Evolutionary conservation across 2,888 invertebrate species (phyloP).

Genomic region (Toxonevra muliebris): DNA sequence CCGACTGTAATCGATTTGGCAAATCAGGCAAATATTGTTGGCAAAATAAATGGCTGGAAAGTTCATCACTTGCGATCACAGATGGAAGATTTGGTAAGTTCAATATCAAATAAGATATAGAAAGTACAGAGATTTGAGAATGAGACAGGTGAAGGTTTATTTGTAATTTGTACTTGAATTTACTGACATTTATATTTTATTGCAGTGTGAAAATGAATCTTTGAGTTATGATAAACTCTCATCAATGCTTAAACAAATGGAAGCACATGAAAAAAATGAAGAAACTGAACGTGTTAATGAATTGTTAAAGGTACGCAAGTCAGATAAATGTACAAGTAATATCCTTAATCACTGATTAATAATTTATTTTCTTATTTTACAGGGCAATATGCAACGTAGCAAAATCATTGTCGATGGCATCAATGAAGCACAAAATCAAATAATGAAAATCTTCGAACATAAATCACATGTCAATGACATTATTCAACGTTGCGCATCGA

Average conservation of each 20-base stretch:
- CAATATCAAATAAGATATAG: background rate
- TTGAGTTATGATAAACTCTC: slow-evolving; percentile 63
- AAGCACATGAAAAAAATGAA: slow-evolving; percentile 65
- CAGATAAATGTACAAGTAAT: background rate
- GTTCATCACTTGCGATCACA: slow-evolving; percentile 90
- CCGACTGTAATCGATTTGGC: slow-evolving; percentile 89
- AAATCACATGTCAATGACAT: slow-evolving; percentile 89
- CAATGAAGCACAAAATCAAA: slow-evolving; percentile 85
- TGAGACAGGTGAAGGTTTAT: too few species aligned
- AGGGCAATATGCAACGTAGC: slow-evolving; percentile 95
- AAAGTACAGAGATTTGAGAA: too few species aligned
- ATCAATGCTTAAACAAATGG: slow-evolving; percentile 63
- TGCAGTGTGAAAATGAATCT: slow-evolving; percentile 68
- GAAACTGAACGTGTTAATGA: slow-evolving; percentile 70
- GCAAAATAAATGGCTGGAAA: slow-evolving; percentile 95
- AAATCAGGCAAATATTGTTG: slow-evolving; percentile 84
- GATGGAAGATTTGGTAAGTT: slow-evolving; percentile 86
- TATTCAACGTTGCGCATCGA: slow-evolving; percentile 89
- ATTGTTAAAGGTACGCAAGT: slow-evolving; percentile 70
- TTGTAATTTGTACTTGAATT: too few species aligned
- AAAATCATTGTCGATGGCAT: slow-evolving; percentile 93
- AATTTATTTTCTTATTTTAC: slow-evolving; percentile 39
- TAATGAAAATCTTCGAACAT: slow-evolving; percentile 91
- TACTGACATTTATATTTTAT: slow-evolving; percentile 6
- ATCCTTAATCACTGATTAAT: background rate